phyloP scores from a whole-genome alignment of 2,797 vertebrate species.

The Enteromius treurensis region DNA sequence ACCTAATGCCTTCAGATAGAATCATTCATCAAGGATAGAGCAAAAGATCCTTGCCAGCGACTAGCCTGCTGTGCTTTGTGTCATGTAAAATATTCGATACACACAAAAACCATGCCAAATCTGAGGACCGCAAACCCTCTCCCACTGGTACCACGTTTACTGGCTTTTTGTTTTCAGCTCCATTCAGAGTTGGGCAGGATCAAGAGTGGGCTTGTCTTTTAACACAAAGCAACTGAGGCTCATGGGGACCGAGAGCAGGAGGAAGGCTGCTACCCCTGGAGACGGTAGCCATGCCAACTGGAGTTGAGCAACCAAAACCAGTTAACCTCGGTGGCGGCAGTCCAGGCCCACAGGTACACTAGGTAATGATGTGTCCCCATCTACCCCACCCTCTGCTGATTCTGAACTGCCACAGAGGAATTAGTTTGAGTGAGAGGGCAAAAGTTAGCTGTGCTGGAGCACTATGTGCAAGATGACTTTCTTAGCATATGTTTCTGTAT shows the following conservation, averaged over 20 bases:
- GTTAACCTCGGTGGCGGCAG: conserved; percentile 75
- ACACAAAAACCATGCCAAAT: background rate
- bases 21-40: conserved; percentile 79
- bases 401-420: conserved; percentile 61
- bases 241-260: conserved; percentile 57
- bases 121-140: background rate
- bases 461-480: conserved; percentile 6
- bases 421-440: conserved; percentile 51
- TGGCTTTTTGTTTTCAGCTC: conserved; percentile 26
- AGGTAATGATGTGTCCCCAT: conserved; percentile 71
- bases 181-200: background rate
- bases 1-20: conserved; percentile 81
- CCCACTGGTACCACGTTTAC: conserved; percentile 3
- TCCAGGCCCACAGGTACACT: conserved; percentile 72
- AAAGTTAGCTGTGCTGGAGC: conserved; percentile 30
- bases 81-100: conserved; percentile 27
- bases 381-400: conserved; percentile 61
- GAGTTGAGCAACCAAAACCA: conserved; percentile 69
- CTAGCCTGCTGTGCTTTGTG: conserved; percentile 64
- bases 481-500: background rate
- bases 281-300: conserved; percentile 76
- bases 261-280: conserved; percentile 66
- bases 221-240: conserved; percentile 65
- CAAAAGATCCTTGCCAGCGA: conserved; percentile 49
- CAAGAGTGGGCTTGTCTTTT: conserved; percentile 53